These are phyloP conservation scores for Busseola fusca DNA, from an alignment of 2,888 invertebrate genomes.

Conservation along the genomic window DNA sequence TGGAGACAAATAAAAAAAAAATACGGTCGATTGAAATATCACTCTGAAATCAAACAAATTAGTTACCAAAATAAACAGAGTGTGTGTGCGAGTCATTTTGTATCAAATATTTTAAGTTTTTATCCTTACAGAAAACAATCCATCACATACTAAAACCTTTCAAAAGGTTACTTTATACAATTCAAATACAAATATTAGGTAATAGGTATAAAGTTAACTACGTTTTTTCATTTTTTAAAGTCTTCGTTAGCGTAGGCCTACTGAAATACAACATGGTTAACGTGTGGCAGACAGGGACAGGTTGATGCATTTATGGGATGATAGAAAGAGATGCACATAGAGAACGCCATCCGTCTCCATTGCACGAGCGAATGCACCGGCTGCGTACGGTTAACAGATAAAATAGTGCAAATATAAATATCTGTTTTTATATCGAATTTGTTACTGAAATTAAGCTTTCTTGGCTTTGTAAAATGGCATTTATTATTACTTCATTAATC, in stretches of 20 bases:
- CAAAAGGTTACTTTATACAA: slow-evolving; percentile 9
- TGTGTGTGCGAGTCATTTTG: not conserved
- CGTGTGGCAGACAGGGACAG: slow-evolving; percentile 63
- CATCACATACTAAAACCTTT: slow-evolving; percentile 24
- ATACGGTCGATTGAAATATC: no score
- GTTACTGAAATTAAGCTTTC: not conserved
- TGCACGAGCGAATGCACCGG: slow-evolving; percentile 82
- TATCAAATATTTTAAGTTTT: slow-evolving; percentile 4
- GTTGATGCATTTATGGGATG: slow-evolving; percentile 52
- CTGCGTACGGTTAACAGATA: slow-evolving; percentile 64
- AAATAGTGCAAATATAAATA: slow-evolving; percentile 31
- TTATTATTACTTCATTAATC: not conserved
- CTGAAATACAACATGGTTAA: slow-evolving; percentile 59
- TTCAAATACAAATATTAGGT: not conserved
- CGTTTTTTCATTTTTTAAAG: slow-evolving; percentile 48
- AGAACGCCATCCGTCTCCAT: slow-evolving; percentile 71
- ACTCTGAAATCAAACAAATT: no score
- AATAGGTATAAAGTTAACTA: slow-evolving; percentile 29
- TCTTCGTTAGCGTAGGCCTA: slow-evolving; percentile 52
- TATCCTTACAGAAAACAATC: slow-evolving; percentile 16
- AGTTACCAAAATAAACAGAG: slow-evolving; percentile 4
- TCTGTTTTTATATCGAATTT: slow-evolving; percentile 5
- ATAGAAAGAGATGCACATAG: slow-evolving; percentile 68
- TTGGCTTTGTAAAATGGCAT: not conserved
- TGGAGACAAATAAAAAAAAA: no score